Evolutionary conservation across 2,797 vertebrate species (phyloP), one percentile per base, ranked within the genome.

Genomic region (Pteronotus mesoamericanus): DNA sequence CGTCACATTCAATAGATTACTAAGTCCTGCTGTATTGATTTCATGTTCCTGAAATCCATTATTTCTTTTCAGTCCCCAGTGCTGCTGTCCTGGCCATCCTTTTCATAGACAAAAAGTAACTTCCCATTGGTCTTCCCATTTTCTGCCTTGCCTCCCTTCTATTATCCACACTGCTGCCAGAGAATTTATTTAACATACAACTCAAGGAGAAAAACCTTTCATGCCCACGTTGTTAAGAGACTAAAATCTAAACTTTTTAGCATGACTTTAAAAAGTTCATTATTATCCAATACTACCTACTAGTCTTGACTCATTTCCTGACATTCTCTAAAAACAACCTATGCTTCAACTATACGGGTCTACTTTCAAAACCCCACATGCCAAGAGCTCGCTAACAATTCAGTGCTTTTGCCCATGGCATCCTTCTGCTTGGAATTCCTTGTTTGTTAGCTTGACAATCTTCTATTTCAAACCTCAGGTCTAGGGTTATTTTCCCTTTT

Each of bases 171-270:
- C 42, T 90, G 68, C 7, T 68, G 85, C 86, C 53, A 93, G 91
- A 68, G 48, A 86, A 80, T 59, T 80, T 75, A 82, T 93, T 89
- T 79, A 93, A 85, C 29, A 61, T 44, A 83, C 68, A 91, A 82
- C 86, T 89, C 44, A 72, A n/a, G 46, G 48, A 85, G 86, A 82
- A 94, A 97, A 77, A 86, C 82, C 46, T 77, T 85, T 75, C 71
- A 18, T n/a, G 61, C 79, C 22, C 12, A 69, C 10, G 48, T 42
- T 55, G 69, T 83, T 77, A 96, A 55, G 51, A 96, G 19, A 42
- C 59, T 86, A 64, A 66, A 83, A 91, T 55, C 26, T 77, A 83
- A 88, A 94, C 46, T 57, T 92, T 48, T 93, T 19, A 93, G 83
- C 61, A 68, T 77, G 48, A 64, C 57, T 96, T 93, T 55, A 79